These are phyloP conservation scores for Linepithema humile DNA, from an alignment of 1,140 invertebrate genomes.

Conservation along the genomic window DNA sequence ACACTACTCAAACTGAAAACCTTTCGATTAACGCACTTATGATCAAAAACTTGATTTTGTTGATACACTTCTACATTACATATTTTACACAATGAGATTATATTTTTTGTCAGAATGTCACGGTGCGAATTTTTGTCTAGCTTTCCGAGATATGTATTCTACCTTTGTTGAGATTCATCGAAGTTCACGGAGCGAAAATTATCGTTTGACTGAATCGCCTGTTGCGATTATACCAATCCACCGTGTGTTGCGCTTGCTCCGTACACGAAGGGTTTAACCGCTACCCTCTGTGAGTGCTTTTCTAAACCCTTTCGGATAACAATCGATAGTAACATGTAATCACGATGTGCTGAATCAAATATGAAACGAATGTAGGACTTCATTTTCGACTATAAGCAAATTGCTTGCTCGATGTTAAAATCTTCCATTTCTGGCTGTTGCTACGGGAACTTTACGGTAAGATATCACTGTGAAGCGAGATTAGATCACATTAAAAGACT, in stretches of 20 bases:
- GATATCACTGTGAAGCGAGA: slow-evolving; percentile 16
- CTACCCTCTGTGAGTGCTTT: slow-evolving; percentile 10
- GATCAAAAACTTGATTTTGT: too few species aligned
- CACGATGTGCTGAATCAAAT: neutral
- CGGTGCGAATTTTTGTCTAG: neutral
- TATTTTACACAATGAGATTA: neutral
- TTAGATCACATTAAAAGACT: neutral
- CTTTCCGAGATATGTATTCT: neutral
- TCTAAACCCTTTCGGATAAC: slow-evolving; percentile 9
- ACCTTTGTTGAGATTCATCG: slow-evolving; percentile 9
- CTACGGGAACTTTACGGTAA: neutral
- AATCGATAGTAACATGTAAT: slow-evolving; percentile 23
- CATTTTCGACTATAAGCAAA: neutral
- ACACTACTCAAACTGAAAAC: too few species aligned
- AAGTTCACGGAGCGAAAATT: neutral
- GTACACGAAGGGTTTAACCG: neutral
- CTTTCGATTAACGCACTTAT: too few species aligned
- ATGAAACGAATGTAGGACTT: neutral
- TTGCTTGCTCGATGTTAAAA: neutral
- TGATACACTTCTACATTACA: too few species aligned
- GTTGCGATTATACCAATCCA: neutral
- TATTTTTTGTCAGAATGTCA: neutral
- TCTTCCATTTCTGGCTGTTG: neutral
- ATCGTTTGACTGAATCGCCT: slow-evolving; percentile 13
- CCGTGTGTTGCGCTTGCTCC: slow-evolving; percentile 20